Percentiles rank a stretch among this genome's conserved stretches.
Conservation (phyloP, 2,888 invertebrate species). For the Eupeodes latifasciatus region DNA sequence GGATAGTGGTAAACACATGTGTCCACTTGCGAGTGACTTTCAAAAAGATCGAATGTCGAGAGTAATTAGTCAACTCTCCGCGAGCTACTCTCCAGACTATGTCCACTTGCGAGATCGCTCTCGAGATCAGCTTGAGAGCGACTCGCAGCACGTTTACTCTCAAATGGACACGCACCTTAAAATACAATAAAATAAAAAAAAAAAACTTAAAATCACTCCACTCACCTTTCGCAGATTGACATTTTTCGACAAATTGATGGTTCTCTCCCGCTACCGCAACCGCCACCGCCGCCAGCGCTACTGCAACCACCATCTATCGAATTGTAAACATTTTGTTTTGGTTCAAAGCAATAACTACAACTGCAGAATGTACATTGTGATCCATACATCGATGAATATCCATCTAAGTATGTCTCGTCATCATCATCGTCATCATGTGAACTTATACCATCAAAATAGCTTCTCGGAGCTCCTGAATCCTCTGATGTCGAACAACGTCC, state of each 20-base stretch:
- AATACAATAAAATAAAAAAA: no score
- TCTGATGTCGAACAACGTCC: slow-evolving; percentile 76
- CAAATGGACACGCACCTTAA: no score
- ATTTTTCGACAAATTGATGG: slow-evolving; percentile 74
- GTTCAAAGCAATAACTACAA: slow-evolving; percentile 87
- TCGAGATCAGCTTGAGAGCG: no score
- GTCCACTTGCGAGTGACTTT: no score
- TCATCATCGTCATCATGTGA: slow-evolving; percentile 69
- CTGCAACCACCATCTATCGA: slow-evolving; percentile 78
- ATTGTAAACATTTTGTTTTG: slow-evolving; percentile 84
- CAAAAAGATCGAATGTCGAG: no score
- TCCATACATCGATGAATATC: slow-evolving; percentile 84
- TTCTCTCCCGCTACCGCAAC: slow-evolving; percentile 4
- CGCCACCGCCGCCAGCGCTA: not conserved
- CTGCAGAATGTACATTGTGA: slow-evolving; percentile 87
- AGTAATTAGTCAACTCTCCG: no score
- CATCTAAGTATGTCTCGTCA: slow-evolving; percentile 76
- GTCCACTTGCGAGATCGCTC: no score
- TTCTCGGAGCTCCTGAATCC: slow-evolving; percentile 77
- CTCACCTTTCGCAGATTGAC: slow-evolving; percentile 82
- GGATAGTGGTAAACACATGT: no score
- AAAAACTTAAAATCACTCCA: slow-evolving; percentile 45
- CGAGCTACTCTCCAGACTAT: no score
- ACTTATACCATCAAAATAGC: slow-evolving; percentile 77
- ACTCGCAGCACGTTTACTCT: no score